phyloP scores from a whole-genome alignment of 2,113 vertebrate species.

The Alligator sinensis region DNA sequence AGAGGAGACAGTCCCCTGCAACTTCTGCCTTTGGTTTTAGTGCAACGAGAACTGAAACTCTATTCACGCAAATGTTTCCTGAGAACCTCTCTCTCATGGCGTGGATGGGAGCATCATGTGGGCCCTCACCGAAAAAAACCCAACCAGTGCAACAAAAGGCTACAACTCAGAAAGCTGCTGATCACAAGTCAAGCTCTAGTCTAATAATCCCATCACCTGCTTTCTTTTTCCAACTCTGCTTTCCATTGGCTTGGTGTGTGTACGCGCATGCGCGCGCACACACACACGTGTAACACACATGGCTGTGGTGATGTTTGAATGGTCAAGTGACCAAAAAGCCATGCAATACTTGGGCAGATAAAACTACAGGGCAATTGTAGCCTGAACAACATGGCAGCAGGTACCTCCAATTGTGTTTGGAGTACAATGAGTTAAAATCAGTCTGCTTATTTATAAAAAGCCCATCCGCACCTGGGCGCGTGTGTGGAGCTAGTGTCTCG shows the following conservation, averaged over 20 bases:
- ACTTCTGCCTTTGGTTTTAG: no score
- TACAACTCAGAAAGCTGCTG: neutral
- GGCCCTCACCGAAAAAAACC: neutral
- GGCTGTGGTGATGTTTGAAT: neutral
- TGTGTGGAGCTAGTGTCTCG: neutral
- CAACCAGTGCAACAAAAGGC: neutral
- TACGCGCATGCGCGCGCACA: no score
- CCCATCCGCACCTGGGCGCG: neutral
- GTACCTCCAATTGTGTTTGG: neutral
- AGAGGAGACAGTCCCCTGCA: no score
- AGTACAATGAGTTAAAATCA: neutral
- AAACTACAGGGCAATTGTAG: no score
- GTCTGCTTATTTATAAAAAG: neutral
- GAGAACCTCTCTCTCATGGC: no score
- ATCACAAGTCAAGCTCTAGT: neutral
- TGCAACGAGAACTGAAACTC: no score
- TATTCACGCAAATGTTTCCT: no score
- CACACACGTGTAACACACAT: neutral
- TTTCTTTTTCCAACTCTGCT: neutral
- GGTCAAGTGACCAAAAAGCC: neutral
- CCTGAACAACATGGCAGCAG: neutral
- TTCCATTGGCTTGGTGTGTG: no score
- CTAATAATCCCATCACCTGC: neutral
- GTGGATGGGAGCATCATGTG: no score
- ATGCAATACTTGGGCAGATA: neutral